Conservation (phyloP, 2,888 invertebrate genomes). For the Andricus quercusramuli region DNA sequence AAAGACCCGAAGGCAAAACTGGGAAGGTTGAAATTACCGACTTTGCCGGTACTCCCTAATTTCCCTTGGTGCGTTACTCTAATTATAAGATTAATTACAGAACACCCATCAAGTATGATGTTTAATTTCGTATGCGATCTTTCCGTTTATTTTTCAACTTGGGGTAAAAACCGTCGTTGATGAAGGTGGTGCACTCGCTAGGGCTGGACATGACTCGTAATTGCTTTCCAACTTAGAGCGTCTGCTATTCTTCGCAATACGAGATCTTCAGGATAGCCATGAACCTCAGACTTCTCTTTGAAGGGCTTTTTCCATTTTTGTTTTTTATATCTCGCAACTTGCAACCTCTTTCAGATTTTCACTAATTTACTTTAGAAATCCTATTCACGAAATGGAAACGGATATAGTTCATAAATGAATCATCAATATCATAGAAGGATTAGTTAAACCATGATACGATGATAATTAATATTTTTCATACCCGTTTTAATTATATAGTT, state of each 20-base stretch:
- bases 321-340: neutral
- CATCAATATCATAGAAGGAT: no score
- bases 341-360: neutral
- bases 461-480: no score
- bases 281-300: neutral
- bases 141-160: conserved; percentile 31
- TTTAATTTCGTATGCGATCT: conserved; percentile 37
- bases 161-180: neutral
- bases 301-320: neutral
- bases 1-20: conserved; percentile 19
- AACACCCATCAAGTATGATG: conserved; percentile 28
- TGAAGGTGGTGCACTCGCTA: neutral
- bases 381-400: neutral
- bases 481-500: neutral
- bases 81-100: conserved; percentile 67
- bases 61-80: conserved; percentile 57
- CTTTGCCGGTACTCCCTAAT: conserved; percentile 58
- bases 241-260: neutral
- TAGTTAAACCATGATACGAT: no score
- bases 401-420: neutral
- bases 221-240: conserved; percentile 23
- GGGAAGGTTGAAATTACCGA: conserved; percentile 18
- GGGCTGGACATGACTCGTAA: conserved; percentile 14
- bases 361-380: neutral
- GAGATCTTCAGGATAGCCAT: conserved; percentile 18